phyloP scores from a whole-genome alignment of 2,797 vertebrate species.

The Gila robusta region DNA sequence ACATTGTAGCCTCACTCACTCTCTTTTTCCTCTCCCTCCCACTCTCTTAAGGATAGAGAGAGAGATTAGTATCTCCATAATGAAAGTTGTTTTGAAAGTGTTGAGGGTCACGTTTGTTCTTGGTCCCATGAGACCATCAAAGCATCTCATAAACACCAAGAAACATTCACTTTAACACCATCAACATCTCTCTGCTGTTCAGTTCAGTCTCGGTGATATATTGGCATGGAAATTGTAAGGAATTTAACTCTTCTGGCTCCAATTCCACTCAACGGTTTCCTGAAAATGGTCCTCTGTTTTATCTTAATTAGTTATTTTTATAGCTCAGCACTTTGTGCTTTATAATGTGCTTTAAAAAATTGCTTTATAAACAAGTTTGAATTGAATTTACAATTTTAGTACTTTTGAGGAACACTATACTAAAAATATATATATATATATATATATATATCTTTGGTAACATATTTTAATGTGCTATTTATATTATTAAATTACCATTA shows the following conservation, averaged over 20 bases:
- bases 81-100: constrained; percentile 62
- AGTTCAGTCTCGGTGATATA: not conserved
- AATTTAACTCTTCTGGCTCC: not conserved
- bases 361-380: not conserved
- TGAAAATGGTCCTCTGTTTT: not conserved
- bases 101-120: constrained; percentile 60
- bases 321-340: not conserved
- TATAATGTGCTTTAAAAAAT: not conserved
- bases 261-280: not conserved
- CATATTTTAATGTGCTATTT: not conserved
- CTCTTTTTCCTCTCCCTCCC: constrained; percentile 16
- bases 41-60: constrained; percentile 8
- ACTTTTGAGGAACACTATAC: not conserved
- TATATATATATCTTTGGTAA: not conserved
- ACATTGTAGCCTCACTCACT: constrained; percentile 46
- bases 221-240: not conserved
- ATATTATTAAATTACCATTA: not conserved
- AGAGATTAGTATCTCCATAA: constrained; percentile 53
- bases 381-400: not conserved
- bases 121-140: constrained; percentile 42
- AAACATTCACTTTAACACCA: constrained; percentile 39
- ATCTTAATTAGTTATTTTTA: not conserved
- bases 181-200: constrained; percentile 23
- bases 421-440: not conserved
- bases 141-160: constrained; percentile 44